phyloP scores from a whole-genome alignment of 2,113 vertebrate genomes.

The Telmatochromis bifrenatus region DNA sequence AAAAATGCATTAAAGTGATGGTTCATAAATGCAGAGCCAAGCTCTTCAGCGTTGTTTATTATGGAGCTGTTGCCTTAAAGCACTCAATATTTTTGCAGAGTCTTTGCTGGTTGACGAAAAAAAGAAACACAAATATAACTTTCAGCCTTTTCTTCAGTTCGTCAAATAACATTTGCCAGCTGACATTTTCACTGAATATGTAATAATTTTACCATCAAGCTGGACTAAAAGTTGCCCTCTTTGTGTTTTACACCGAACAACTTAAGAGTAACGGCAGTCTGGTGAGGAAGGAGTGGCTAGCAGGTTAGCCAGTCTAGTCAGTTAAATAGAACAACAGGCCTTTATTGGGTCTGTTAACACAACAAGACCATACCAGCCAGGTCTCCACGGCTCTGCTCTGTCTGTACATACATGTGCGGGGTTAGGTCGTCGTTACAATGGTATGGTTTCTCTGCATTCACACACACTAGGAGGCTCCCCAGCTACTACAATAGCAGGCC shows the following conservation, averaged over 20 bases:
- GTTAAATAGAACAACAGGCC: background rate
- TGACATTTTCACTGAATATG: background rate
- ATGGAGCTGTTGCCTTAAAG: background rate
- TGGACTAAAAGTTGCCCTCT: background rate
- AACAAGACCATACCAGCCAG: background rate
- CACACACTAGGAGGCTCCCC: background rate
- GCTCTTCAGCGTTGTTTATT: background rate
- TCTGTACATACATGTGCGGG: background rate
- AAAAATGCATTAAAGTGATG: background rate
- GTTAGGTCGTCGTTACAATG: background rate
- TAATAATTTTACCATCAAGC: background rate
- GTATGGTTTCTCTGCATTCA: background rate
- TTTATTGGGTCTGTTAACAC: background rate
- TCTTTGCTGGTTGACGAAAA: background rate
- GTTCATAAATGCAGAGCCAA: background rate
- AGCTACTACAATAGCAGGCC: background rate
- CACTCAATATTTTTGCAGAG: background rate
- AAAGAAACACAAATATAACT: background rate
- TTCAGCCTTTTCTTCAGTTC: background rate
- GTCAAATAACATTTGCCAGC: background rate
- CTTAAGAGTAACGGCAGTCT: background rate
- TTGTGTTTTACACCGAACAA: background rate
- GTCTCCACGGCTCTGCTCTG: background rate
- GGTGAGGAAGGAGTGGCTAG: background rate
- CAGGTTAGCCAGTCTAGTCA: background rate